Conservation (phyloP, 2,113 vertebrate genomes). For the Bostrychus sinensis region DNA sequence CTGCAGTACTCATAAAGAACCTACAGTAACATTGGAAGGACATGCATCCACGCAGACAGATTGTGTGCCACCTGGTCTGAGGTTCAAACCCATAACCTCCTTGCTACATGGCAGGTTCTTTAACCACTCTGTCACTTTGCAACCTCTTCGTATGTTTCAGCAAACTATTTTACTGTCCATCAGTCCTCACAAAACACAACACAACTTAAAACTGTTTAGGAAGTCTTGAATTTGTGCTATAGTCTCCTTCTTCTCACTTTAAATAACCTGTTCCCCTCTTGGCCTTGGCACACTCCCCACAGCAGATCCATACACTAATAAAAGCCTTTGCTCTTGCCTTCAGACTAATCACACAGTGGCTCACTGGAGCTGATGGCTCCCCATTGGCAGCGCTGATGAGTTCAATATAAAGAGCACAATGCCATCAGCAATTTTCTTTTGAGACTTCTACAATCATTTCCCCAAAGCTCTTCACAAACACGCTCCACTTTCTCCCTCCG, state of each 20-base stretch:
- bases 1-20: too few species aligned
- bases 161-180: too few species aligned
- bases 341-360: conserved; percentile 25
- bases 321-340: conserved; percentile 14
- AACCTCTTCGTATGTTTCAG: too few species aligned
- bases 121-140: too few species aligned
- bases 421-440: conserved; percentile 28
- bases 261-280: background rate
- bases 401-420: conserved; percentile 25
- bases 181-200: background rate
- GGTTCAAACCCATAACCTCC: too few species aligned
- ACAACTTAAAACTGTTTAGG: background rate
- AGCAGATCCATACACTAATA: background rate
- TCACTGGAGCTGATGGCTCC: conserved; percentile 23
- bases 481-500: background rate
- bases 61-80: too few species aligned
- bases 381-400: conserved; percentile 19
- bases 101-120: too few species aligned
- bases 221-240: too few species aligned
- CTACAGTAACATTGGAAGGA: too few species aligned
- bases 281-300: background rate
- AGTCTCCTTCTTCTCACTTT: background rate
- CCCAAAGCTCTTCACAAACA: conserved; percentile 6
- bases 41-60: too few species aligned
- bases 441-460: conserved; percentile 17